These are phyloP conservation scores for Trachythela sp. DNA, from an alignment of 64 coral and sea anemone species.

Conservation along the genomic window DNA sequence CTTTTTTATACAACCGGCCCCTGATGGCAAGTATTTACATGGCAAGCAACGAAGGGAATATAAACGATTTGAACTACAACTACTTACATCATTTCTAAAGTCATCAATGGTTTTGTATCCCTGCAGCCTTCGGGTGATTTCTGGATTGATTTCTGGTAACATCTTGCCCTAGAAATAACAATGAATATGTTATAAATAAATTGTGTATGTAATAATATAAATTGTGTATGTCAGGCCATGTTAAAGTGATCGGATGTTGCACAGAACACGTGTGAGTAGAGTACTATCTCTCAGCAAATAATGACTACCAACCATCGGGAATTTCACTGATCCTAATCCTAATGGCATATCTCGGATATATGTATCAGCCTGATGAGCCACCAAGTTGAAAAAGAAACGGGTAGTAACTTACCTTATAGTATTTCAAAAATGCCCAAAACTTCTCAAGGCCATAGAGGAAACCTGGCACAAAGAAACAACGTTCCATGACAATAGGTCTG, in stretches of 20 bases:
- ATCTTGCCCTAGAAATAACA: conserved; percentile 54
- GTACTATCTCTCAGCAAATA: too few species aligned
- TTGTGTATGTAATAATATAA: too few species aligned
- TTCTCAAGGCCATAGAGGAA: conserved; percentile 98
- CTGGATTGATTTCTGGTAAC: conserved; percentile 80
- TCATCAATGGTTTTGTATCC: conserved; percentile 98
- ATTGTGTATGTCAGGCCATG: too few species aligned
- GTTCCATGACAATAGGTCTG: neutral
- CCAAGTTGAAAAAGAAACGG: neutral
- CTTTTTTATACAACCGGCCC: too few species aligned
- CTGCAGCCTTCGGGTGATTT: conserved; percentile 67
- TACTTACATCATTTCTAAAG: conserved; percentile 95
- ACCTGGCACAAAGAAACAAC: conserved; percentile 28
- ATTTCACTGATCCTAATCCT: too few species aligned
- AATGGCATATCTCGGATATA: too few species aligned
- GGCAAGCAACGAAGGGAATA: neutral
- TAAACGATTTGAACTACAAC: too few species aligned
- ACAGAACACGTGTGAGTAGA: too few species aligned
- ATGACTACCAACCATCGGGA: too few species aligned
- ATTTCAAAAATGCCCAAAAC: conserved; percentile 99
- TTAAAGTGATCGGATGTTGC: too few species aligned
- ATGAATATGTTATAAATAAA: too few species aligned
- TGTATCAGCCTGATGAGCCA: too few species aligned
- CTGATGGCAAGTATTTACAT: neutral
- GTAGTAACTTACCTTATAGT: conserved; percentile 95